These are phyloP conservation scores for Stratiomys singularior DNA, from an alignment of 2,888 invertebrate species.

Conservation along the genomic window DNA sequence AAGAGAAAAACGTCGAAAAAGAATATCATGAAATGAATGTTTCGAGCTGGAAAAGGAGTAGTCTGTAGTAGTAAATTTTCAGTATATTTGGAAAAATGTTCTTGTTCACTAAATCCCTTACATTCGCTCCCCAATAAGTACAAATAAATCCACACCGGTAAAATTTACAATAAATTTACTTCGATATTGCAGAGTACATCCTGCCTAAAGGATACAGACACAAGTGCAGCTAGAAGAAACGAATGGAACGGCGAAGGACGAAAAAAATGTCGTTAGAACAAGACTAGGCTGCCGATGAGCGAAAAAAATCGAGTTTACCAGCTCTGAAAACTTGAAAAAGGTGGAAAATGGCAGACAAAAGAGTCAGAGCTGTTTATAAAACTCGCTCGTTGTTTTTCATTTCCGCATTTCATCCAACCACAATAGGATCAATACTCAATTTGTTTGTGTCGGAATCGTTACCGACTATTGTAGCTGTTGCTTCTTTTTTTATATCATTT, in stretches of 20 bases:
- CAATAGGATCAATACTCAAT: conserved; percentile 17
- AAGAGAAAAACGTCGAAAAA: not conserved
- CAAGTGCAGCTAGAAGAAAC: too few relatives aligned
- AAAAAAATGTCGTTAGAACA: too few relatives aligned
- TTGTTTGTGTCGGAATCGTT: conserved; percentile 9
- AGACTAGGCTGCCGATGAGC: too few relatives aligned
- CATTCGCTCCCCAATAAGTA: not conserved
- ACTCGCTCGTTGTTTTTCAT: too few relatives aligned
- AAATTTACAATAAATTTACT: conserved; percentile 40
- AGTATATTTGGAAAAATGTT: not conserved
- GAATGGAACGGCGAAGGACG: too few relatives aligned
- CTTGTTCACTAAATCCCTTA: not conserved
- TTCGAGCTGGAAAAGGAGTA: not conserved
- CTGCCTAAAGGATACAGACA: not conserved
- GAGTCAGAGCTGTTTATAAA: too few relatives aligned
- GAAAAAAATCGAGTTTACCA: too few relatives aligned
- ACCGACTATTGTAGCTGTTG: not conserved
- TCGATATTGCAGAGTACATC: not conserved
- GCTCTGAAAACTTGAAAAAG: not conserved
- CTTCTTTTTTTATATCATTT: not conserved
- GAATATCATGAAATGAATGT: not conserved
- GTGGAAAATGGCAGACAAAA: not conserved
- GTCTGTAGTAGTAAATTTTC: not conserved
- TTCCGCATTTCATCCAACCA: not conserved
- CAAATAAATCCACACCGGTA: conserved; percentile 33